A percentile compares a stretch with the other conserved stretches of the same genome.
phyloP scores from a whole-genome alignment of 2,888 invertebrate genomes.

The Aethes cnicana region DNA sequence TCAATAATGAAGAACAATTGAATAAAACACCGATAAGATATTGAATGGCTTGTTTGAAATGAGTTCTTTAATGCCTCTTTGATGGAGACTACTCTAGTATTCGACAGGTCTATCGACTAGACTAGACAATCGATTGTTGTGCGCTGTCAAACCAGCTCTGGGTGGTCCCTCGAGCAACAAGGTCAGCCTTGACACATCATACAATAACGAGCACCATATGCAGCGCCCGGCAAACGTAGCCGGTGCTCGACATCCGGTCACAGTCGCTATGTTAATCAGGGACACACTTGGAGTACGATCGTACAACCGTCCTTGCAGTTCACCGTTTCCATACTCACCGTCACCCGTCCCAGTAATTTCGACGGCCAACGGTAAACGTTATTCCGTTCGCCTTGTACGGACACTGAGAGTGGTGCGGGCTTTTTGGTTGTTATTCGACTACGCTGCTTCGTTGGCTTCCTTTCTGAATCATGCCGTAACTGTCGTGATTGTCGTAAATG shows the following conservation, averaged over 20 bases:
- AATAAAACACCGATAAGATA: background rate
- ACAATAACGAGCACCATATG: constrained; percentile 46
- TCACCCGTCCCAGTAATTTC: constrained; percentile 23
- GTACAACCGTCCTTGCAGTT: constrained; percentile 60
- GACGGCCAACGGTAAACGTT: constrained; percentile 28
- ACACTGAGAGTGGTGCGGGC: constrained; percentile 7
- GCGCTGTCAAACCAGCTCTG: constrained; percentile 24
- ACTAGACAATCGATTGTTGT: constrained; percentile 19
- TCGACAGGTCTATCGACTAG: constrained; percentile 1
- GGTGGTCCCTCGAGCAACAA: constrained; percentile 36
- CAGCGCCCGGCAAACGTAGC: constrained; percentile 55
- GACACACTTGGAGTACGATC: constrained; percentile 54
- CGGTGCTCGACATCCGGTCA: constrained; percentile 68
- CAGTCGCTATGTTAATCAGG: constrained; percentile 66
- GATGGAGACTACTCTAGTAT: background rate
- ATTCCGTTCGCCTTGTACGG: constrained; percentile 20
- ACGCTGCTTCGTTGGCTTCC: constrained; percentile 12
- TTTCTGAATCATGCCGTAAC: constrained; percentile 27
- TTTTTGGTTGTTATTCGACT: constrained; percentile 20
- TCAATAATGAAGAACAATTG: too few relatives aligned
- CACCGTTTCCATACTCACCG: constrained; percentile 35
- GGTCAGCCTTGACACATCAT: constrained; percentile 42
- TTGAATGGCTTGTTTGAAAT: background rate
- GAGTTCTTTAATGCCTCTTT: background rate
- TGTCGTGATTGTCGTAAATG: constrained; percentile 9